These are phyloP conservation scores for Rhagoletis pomonella DNA, from an alignment of 1,140 invertebrate species.

Conservation along the genomic window DNA sequence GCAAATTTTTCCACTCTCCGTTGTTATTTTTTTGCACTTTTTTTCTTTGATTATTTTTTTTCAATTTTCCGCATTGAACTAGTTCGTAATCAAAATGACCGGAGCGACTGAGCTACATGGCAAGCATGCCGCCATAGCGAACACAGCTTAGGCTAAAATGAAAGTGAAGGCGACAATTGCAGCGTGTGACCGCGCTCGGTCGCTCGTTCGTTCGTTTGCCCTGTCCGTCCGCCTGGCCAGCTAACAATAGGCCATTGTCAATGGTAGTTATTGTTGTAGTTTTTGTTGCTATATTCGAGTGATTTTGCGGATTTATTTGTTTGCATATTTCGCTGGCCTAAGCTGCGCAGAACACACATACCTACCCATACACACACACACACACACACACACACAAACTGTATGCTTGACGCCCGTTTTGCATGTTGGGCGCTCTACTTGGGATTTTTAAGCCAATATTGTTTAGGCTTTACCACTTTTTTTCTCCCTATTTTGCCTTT, in stretches of 20 bases:
- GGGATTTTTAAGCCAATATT: conserved; percentile 35
- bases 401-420: not conserved
- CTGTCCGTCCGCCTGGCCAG: not conserved
- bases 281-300: conserved; percentile 26
- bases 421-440: conserved; percentile 1
- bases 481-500: too few relatives aligned
- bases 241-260: not conserved
- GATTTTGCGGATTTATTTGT: conserved; percentile 33
- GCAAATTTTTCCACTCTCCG: conserved; percentile 7
- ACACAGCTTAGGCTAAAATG: conserved; percentile 9
- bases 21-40: not conserved
- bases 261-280: not conserved
- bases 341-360: not conserved
- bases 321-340: conserved; percentile 10
- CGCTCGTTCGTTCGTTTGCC: not conserved
- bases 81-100: not conserved
- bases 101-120: not conserved
- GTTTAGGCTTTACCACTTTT: not conserved
- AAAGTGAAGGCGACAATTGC: conserved; percentile 46
- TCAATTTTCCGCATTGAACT: not conserved
- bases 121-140: not conserved
- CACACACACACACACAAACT: not conserved
- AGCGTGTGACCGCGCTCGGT: not conserved
- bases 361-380: too few relatives aligned
- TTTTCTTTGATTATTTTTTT: not conserved